These are phyloP conservation scores for Daubentonia madagascariensis DNA, from an alignment of 2,113 vertebrate species.

Conservation along the genomic window DNA sequence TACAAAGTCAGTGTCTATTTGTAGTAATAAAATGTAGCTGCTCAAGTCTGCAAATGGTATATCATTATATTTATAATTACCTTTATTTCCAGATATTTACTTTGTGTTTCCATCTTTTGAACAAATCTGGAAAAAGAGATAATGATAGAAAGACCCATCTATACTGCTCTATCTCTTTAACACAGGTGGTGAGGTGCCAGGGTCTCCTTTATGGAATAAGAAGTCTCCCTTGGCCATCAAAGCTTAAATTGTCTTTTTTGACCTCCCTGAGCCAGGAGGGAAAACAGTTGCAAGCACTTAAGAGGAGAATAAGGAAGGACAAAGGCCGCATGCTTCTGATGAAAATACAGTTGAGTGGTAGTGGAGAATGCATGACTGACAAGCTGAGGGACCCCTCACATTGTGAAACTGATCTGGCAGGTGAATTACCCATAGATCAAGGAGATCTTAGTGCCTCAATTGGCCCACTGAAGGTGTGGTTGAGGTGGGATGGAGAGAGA, in stretches of 20 bases:
- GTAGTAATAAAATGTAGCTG: background rate
- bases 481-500: background rate
- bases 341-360: background rate
- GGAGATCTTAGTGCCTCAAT: background rate
- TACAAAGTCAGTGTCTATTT: background rate
- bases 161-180: background rate
- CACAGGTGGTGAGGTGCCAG: background rate
- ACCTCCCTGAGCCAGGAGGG: background rate
- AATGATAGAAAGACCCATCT: background rate
- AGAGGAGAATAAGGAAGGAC: background rate
- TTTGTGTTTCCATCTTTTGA: background rate
- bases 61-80: background rate
- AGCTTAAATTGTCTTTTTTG: background rate
- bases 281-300: background rate
- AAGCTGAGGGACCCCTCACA: background rate
- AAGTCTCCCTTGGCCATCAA: background rate
- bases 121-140: background rate
- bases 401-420: background rate
- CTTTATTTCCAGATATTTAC: background rate
- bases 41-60: background rate
- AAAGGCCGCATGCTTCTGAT: background rate
- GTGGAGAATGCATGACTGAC: fast-evolving
- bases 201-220: background rate
- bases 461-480: background rate
- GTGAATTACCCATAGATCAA: background rate